A percentile compares a stretch with the other conserved stretches of the same genome.
These are phyloP conservation scores for Periophthalmodon schlosseri DNA, from an alignment of 2,113 vertebrate genomes.

Conservation along the genomic window DNA sequence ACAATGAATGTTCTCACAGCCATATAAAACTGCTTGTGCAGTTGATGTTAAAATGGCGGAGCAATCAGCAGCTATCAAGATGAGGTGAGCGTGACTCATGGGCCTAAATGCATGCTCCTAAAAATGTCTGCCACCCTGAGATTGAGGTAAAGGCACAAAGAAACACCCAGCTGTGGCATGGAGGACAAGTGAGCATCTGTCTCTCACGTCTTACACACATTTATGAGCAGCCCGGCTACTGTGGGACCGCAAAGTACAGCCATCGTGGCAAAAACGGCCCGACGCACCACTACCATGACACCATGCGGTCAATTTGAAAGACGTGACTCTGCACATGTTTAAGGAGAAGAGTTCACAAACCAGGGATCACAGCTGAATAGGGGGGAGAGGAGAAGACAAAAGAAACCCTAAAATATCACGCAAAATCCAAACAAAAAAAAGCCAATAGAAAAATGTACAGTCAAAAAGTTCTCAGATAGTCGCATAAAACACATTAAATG, in stretches of 20 bases:
- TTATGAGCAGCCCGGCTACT: slow-evolving; percentile 57
- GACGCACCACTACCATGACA: slow-evolving; percentile 30
- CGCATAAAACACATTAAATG: background rate
- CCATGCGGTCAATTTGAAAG: slow-evolving; percentile 30
- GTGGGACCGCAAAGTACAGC: slow-evolving; percentile 47
- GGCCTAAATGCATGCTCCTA: slow-evolving; percentile 64
- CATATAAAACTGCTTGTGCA: slow-evolving; percentile 41
- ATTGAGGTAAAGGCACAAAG: slow-evolving; percentile 36
- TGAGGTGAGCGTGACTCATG: slow-evolving; percentile 64
- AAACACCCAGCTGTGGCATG: slow-evolving; percentile 56
- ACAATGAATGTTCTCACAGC: slow-evolving; percentile 45
- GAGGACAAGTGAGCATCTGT: slow-evolving; percentile 25
- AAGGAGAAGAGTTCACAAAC: background rate
- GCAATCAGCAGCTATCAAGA: slow-evolving; percentile 54
- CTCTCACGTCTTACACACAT: slow-evolving; percentile 45
- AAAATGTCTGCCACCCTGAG: slow-evolving; percentile 58
- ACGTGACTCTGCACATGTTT: slow-evolving; percentile 29
- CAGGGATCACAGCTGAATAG: slow-evolving; percentile 11
- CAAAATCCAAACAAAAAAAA: too few relatives aligned
- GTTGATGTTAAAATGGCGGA: slow-evolving; percentile 62
- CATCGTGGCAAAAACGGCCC: slow-evolving; percentile 24
- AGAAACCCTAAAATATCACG: background rate
- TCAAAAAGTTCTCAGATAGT: background rate
- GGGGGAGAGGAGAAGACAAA: background rate
- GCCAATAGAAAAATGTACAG: background rate